A percentile compares a stretch with the other conserved stretches of the same genome.
phyloP scores from a whole-genome alignment of 92 coral and sea anemone genomes.

The Muricea muricata region DNA sequence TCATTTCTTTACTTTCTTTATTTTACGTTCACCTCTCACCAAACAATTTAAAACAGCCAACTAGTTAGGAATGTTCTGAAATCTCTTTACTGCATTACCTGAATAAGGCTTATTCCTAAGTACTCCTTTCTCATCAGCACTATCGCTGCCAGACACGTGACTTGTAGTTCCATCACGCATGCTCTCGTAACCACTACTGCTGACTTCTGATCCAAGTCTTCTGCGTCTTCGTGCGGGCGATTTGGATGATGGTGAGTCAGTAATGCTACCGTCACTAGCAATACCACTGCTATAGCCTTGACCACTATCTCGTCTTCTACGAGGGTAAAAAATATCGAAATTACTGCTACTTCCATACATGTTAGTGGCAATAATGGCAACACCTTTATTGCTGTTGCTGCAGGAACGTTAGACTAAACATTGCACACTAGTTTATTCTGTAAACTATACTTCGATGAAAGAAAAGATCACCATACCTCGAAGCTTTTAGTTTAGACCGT shows the following conservation, averaged over 20 bases:
- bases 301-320: constrained; percentile 76
- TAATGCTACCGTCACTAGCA: constrained; percentile 94
- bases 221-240: constrained; percentile 63
- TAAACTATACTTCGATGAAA: not conserved
- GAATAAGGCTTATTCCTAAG: constrained; percentile 43
- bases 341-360: too few species aligned
- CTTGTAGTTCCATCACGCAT: constrained; percentile 88
- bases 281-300: constrained; percentile 96
- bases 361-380: too few species aligned
- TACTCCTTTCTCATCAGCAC: constrained; percentile 90
- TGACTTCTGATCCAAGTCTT: constrained; percentile 83
- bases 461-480: not conserved
- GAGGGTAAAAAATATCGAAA: too few species aligned
- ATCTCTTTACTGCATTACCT: too few species aligned
- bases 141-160: constrained; percentile 87
- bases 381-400: too few species aligned
- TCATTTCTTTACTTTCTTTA: too few species aligned
- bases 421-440: too few species aligned
- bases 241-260: constrained; percentile 74
- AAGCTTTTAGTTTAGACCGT: constrained; percentile 35
- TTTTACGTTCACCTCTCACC: too few species aligned
- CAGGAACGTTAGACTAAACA: too few species aligned
- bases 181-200: constrained; percentile 99
- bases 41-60: too few species aligned
- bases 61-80: too few species aligned